Evolutionary conservation across 2,113 vertebrate genomes (phyloP).

Genomic region (Sitta europaea): DNA sequence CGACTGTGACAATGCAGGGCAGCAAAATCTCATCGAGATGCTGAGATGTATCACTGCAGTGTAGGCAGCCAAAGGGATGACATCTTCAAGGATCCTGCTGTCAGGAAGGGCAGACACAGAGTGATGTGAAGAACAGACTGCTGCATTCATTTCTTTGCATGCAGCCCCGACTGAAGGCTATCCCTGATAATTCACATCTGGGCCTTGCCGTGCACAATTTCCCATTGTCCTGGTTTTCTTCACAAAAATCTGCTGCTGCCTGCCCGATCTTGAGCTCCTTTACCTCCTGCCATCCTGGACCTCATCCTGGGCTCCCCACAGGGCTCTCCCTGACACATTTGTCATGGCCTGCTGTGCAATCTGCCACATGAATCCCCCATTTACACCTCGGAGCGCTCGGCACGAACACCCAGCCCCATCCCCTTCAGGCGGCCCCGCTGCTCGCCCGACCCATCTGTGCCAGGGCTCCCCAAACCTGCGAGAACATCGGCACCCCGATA

Average conservation of each 20-base stretch:
- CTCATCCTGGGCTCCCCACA: not conserved
- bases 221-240: not conserved
- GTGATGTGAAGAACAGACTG: not conserved
- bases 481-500: not conserved
- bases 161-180: not conserved
- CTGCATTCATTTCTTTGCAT: not conserved
- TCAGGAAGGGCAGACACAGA: not conserved
- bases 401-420: not conserved
- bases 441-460: rapidly evolving
- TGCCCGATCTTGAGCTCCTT: not conserved
- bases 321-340: not conserved
- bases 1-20: not conserved
- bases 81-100: conserved; percentile 1
- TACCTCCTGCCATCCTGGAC: not conserved
- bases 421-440: not conserved
- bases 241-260: not conserved
- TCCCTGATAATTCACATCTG: not conserved
- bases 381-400: not conserved
- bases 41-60: not conserved
- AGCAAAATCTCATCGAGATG: not conserved
- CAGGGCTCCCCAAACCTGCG: not conserved
- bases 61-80: not conserved
- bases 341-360: not conserved
- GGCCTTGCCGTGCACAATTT: rapidly evolving
- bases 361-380: not conserved